Base-by-base conservation (phyloP, 2,797 vertebrate genomes). In the Xiphophorus birchmanni region DNA sequence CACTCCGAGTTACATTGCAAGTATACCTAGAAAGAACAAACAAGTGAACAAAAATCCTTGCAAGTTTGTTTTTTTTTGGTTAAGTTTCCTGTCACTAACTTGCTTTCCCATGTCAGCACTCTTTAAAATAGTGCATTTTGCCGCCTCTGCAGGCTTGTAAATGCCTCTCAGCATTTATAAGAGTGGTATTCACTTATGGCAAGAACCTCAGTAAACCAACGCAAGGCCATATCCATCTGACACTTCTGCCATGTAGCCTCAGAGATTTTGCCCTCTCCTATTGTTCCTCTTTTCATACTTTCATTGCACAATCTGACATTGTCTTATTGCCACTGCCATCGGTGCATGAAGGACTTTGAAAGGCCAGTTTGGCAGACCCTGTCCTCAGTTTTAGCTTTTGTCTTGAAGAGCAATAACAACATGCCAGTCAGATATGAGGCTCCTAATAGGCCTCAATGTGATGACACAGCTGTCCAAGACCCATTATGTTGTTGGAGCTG, bases 151-250 rank as follows among this genome's bases (percentile, higher is more conserved):
- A 65, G 60, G 76, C 80, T 78, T 15, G 42, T 80, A 40, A 72
- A 77, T 52, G 37, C 54, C 78, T 52, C 79, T 81, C 45, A 74
- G 82, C 40, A n/a, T 85, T 82, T 78, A 23, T 58, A 9, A 82
- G 88, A 93, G 84, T 86, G 86, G 89, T 85, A 86, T 91, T 91
- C 87, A 90, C 88, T 85, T 87, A 71, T 87, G 81, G 87, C 75
- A 78, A 84, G 90, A 78, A 88, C 83, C 77, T 78, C 52, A 79
- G 86, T 86, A 42, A 84, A 77, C 29, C 84, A 88, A 84, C 88
- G 67, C 71, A 87, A 85, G 74, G 77, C 78, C 73, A 76, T 86
- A 85, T 82, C 75, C 86, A 80, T 90, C 78, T 77, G 86, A 83
- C 83, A 77, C 72, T 75, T 67, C 81, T 88, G 86, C 86, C 83